Base-by-base conservation (phyloP, 1,140 invertebrate species). In the Drosophila nigrodunni region DNA sequence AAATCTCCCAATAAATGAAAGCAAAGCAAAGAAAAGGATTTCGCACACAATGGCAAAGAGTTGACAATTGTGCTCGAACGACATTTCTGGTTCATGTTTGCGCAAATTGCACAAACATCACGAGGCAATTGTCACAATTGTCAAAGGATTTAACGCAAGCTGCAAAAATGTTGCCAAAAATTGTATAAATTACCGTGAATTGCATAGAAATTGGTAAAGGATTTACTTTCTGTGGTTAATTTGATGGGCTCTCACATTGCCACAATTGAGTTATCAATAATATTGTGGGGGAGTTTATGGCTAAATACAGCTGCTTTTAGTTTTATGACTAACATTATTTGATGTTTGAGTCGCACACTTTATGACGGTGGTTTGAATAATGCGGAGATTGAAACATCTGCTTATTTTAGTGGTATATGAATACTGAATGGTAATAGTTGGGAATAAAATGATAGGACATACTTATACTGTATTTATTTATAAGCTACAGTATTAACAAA, bases 11-110 rank as follows among this genome's bases (percentile, higher is more conserved):
- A 25, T 9, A 39, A 18, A 57, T 21, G 35, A 18, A 73, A 21
- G 18, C 15, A 67, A 70, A 78, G 58, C 60, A 18, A 21, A 21
- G 37, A 67, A 74, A 78, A 61, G 69, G 78, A 81, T 62, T 78
- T 18, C 37, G 25, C 34, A 15, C 11, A 34, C 34, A 72, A 77
- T 61, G 64, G 44, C n/a, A 41, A 18, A 1, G 39, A 21, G 34
- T 52, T 54, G 39, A 49, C 65, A 74, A 52, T 66, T 34, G n/a
- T 30, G 55, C 11, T 5, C 44, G 58, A 41, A 7, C 47, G 77
- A 85, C 69, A 81, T 64, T 80, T 80, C 50, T 77, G 43, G 69
- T 66, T 73, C 77, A 87, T 82, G 74, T 86, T 90, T 87, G 72
- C 77, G 72, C 76, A 83, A 90, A 87, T 70, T 78, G 60, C 37